A percentile compares a stretch with the other conserved stretches of the same genome.
Evolutionary conservation across 2,888 invertebrate species (phyloP).

Genomic region (Kuschelorhynchus macadamiae): DNA sequence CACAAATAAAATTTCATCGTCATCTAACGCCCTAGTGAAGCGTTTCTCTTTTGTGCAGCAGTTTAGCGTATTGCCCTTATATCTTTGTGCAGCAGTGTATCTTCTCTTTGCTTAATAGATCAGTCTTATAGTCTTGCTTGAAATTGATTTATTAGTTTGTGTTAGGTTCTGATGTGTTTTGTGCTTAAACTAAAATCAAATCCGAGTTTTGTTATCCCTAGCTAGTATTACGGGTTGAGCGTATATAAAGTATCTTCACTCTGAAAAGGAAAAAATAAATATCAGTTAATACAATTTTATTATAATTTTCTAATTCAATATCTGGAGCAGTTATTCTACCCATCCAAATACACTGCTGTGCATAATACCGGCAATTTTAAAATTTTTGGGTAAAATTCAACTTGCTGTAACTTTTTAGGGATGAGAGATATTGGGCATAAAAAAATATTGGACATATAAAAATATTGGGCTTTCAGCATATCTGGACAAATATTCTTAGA

Average conservation of each 20-base stretch:
- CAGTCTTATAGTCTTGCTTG: conserved; percentile 39
- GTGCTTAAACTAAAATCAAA: conserved; percentile 43
- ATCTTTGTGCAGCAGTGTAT: conserved; percentile 10
- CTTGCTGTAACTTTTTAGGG: too few relatives aligned
- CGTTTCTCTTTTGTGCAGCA: conserved; percentile 27
- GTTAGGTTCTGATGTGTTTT: conserved; percentile 40
- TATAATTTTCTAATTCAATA: too few relatives aligned
- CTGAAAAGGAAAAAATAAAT: conserved; percentile 53
- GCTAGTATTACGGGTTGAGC: conserved; percentile 49
- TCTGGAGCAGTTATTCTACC: too few relatives aligned
- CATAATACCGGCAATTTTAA: too few relatives aligned
- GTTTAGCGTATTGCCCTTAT: conserved; percentile 11
- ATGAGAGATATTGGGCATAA: too few relatives aligned
- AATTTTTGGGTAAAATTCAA: too few relatives aligned
- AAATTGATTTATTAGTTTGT: conserved; percentile 32
- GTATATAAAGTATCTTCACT: conserved; percentile 53
- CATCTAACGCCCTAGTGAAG: conserved; percentile 52
- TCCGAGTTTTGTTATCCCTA: conserved; percentile 48
- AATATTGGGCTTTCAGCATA: too few relatives aligned
- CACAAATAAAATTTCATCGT: conserved; percentile 60
- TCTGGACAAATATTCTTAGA: too few relatives aligned
- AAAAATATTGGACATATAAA: too few relatives aligned
- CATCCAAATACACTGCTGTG: too few relatives aligned
- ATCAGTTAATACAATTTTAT: too few relatives aligned
- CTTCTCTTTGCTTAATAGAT: conserved; percentile 29